Percentiles rank a stretch among this genome's conserved stretches.
Evolutionary conservation across 2,113 vertebrate genomes (phyloP).

Genomic region (Limnothrissa miodon): DNA sequence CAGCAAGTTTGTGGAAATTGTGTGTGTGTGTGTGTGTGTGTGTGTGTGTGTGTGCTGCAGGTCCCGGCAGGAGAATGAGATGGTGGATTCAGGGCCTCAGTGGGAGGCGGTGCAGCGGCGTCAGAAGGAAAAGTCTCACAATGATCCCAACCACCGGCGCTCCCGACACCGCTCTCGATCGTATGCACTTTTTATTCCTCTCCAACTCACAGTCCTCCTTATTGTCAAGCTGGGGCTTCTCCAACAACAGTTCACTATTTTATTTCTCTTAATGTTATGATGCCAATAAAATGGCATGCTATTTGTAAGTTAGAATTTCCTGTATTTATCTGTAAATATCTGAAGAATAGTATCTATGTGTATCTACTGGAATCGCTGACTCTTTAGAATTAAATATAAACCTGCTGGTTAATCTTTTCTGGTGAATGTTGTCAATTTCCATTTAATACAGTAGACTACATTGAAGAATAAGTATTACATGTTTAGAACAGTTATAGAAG

Average conservation of each 20-base stretch:
- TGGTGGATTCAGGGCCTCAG: slow-evolving; percentile 83
- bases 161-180: slow-evolving; percentile 87
- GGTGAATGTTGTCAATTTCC: no score
- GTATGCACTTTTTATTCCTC: slow-evolving; percentile 56
- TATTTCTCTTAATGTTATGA: no score
- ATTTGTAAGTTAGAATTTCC: no score
- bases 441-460: no score
- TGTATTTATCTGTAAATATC: no score
- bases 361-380: no score
- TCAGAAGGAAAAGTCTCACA: slow-evolving; percentile 79
- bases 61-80: slow-evolving; percentile 81
- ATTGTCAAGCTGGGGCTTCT: background rate
- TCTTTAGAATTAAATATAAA: no score
- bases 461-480: no score
- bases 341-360: no score
- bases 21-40: slow-evolving; percentile 14
- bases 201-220: background rate
- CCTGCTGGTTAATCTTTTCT: no score
- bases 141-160: slow-evolving; percentile 74
- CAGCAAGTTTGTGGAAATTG: background rate
- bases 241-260: background rate
- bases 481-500: no score
- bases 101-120: slow-evolving; percentile 83
- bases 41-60: slow-evolving; percentile 55
- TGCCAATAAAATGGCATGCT: no score